Evolutionary conservation across 2,888 invertebrate species (phyloP).

Genomic region (Cecidostiba fungosa): DNA sequence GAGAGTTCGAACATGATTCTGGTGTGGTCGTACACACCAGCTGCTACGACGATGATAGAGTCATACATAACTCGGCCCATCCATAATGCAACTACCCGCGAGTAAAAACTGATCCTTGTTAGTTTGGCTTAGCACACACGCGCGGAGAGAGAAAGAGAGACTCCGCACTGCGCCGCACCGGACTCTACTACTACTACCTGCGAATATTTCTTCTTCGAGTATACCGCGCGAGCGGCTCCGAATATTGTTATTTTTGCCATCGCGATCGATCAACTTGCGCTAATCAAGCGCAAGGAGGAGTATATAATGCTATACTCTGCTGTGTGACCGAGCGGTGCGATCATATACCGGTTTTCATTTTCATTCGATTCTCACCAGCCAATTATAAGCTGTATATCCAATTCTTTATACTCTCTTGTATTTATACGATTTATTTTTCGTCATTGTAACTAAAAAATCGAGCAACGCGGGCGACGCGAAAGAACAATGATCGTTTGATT

Average conservation of each 20-base stretch:
- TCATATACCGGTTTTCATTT: not conserved
- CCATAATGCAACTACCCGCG: slow-evolving; percentile 75
- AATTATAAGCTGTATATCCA: not conserved
- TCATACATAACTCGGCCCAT: slow-evolving; percentile 78
- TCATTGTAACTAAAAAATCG: not conserved
- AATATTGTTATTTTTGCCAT: slow-evolving; percentile 16
- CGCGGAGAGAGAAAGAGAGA: not conserved
- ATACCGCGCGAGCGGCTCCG: not conserved
- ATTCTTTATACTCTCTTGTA: not conserved
- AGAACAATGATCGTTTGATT: slow-evolving; percentile 43
- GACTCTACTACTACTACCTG: not conserved
- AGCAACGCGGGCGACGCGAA: not conserved
- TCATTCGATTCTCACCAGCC: not conserved
- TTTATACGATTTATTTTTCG: not conserved
- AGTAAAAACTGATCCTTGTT: slow-evolving; percentile 74
- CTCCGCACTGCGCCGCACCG: not conserved
- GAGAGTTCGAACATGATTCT: slow-evolving; percentile 64
- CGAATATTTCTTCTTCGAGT: not conserved
- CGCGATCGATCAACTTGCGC: slow-evolving; percentile 12
- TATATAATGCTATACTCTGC: too few species aligned
- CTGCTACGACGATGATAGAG: slow-evolving; percentile 74
- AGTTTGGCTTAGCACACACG: slow-evolving; percentile 65
- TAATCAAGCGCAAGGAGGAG: not conserved
- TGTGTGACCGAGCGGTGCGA: too few species aligned
- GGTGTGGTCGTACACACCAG: slow-evolving; percentile 69